A percentile compares a stretch with the other conserved stretches of the same genome.
Conservation (phyloP, 2,113 vertebrate genomes). For the Ascaphus truei region DNA sequence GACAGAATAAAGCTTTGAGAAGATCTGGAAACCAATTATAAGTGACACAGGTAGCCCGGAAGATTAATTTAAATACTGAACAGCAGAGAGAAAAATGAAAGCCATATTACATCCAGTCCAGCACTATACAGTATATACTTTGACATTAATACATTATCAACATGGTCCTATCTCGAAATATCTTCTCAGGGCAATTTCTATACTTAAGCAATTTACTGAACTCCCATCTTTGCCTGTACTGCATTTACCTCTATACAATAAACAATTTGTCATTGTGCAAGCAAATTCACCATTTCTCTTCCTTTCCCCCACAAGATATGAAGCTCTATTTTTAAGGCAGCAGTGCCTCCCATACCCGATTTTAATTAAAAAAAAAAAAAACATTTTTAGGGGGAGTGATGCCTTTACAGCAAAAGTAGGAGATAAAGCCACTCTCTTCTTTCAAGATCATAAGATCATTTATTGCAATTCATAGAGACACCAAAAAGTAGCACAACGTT, state of each 20-base stretch:
- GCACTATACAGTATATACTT: not conserved
- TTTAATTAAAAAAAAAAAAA: not conserved
- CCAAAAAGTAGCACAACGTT: too few species aligned
- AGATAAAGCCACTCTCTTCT: too few species aligned
- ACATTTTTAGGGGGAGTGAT: too few species aligned
- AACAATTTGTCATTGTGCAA: not conserved
- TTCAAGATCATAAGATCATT: too few species aligned
- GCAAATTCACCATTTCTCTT: not conserved
- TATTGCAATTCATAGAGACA: too few species aligned
- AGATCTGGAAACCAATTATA: slow-evolving; percentile 1
- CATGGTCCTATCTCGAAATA: slow-evolving; percentile 7
- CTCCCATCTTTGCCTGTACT: not conserved
- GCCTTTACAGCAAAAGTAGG: too few species aligned
- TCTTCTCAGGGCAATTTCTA: slow-evolving; percentile 22
- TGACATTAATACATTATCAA: slow-evolving; percentile 17
- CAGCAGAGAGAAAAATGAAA: slow-evolving; percentile 33
- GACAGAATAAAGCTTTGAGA: not conserved
- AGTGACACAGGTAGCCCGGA: slow-evolving; percentile 23
- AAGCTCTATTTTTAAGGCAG: not conserved
- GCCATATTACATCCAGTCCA: not conserved
- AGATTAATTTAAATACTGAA: slow-evolving; percentile 13
- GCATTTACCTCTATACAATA: not conserved
- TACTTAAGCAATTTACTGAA: slow-evolving; percentile 11
- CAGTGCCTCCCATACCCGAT: not conserved
- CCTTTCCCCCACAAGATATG: not conserved